Base-by-base conservation (phyloP, 2,888 invertebrate species). In the Mesorhabditis spiculigera region DNA sequence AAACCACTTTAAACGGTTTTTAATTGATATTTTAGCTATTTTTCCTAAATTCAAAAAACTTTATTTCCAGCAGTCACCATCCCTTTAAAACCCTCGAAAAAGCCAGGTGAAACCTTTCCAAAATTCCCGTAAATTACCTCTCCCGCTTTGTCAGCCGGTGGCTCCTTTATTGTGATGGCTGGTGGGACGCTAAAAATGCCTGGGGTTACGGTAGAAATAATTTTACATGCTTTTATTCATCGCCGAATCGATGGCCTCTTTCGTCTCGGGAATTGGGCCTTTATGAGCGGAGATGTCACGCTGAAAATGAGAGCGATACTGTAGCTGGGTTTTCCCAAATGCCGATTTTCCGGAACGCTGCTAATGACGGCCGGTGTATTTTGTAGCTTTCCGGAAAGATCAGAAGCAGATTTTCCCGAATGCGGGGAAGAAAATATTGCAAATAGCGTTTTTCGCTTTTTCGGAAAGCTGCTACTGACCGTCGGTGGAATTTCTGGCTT, bases 141-240 rank as follows among this genome's bases (percentile, higher is more conserved):
- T 50, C 58, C 58, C 58, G 10, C n/a, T 50, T 50, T n/a, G 8
- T 50, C 58, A 10, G 58, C 10, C 8, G 10, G 8, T n/a, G 58
- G 58, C 2, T 50, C 58, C 8, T n/a, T 50, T 10, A 50, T 50
- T 50, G 58, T 50, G 10, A 50, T n/a, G 0, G n/a, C n/a, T 50
- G 58, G 58, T 13, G 58, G 58, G n/a, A 50, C 58, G 8, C 58
- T 50, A n/a, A 13, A 50, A 50, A 50, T 13, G 10, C 8, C 8
- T 50, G 58, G n/a, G 58, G 10, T 13, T 3, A 10, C n/a, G 8
- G 8, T 50, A 13, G n/a, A 13, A 13, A 50, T 50, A n/a, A 50
- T 50, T n/a, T 50, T n/a, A 50, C 58, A 50, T 50, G 58, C 58
- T 50, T 50, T 50, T 50, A 50, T 50, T 50, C 58, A 50, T 50